Base-by-base conservation (phyloP, 2,888 invertebrate species). In the Stenodema calcarata region DNA sequence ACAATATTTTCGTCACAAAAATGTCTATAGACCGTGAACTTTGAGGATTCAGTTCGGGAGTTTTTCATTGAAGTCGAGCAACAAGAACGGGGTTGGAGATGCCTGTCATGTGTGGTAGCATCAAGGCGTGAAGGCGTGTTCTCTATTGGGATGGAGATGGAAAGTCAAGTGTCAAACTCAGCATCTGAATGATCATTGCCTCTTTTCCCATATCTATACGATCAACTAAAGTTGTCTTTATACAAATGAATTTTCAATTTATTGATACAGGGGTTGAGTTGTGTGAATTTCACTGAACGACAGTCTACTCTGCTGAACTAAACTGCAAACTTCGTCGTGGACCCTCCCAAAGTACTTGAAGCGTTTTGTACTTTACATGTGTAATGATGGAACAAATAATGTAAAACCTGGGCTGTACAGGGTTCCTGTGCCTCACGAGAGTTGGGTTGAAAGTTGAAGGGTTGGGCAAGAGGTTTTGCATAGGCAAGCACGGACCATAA, bases 321-420 rank as follows among this genome's bases (percentile, higher is more conserved):
- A 35, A 35, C 35, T 35, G 35, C 35, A 23, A 62, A 62, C 18
- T 62, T 62, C 11, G 62, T 1, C 11, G 4, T 23, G 18, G 62
- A 62, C 23, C 6, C 62, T 62, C n/a, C 18, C 9, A 23, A 23
- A 23, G 23, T 9, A 12, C 23, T 23, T 62, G 11, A 23, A 62
- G 62, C 62, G 35, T 73, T 73, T n/a, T 35, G 41, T 18, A 41
- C 73, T 73, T 73, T 30, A 73, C 73, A 73, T 30, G 73, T 73
- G 73, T 73, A 35, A 73, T 73, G 30, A 73, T 30, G 73, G 73
- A 30, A 73, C 28, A 73, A 73, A 73, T 73, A 73, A 73, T 73
- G 73, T 73, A 73, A 73, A 73, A 73, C 73, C 35, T 9, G 14
- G 14, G 4, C 28, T 35, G 18, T 14, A 35, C 28, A 35, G 73